Conservation (phyloP, 2,888 invertebrate species). For the Epistrophe grossulariae region DNA sequence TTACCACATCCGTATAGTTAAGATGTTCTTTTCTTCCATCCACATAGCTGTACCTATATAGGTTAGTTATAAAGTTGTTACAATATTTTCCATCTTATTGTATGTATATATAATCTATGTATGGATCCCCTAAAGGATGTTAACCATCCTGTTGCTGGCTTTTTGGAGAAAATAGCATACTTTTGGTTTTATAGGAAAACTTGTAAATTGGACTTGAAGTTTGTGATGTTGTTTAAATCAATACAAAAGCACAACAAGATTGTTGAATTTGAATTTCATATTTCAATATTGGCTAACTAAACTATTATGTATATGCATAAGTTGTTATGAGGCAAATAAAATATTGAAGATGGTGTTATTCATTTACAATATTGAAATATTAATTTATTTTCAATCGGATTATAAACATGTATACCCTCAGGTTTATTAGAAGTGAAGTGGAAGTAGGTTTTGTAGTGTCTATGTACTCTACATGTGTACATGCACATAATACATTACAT, state of each 20-base stretch:
- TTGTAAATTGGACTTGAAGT: conserved; percentile 27
- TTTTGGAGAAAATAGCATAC: background rate
- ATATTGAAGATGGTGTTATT: background rate
- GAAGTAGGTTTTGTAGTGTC: no score
- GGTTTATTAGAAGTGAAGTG: no score
- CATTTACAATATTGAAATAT: background rate
- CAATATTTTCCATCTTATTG: conserved; percentile 10
- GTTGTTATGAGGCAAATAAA: background rate
- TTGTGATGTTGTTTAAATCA: conserved; percentile 24
- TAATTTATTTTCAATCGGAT: background rate
- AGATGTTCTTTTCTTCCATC: background rate
- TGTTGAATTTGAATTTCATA: conserved; percentile 18
- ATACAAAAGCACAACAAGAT: conserved; percentile 3
- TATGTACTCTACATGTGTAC: no score
- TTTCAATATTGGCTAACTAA: conserved; percentile 5
- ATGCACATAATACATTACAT: no score
- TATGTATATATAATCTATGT: background rate
- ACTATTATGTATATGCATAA: no score
- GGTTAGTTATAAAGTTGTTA: background rate
- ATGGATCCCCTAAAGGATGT: conserved; percentile 21
- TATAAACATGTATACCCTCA: no score
- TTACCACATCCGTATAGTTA: background rate
- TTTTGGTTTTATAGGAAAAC: conserved; percentile 7
- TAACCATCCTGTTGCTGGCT: conserved; percentile 29
- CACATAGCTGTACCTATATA: background rate